These are phyloP conservation scores for Empidonax alnorum DNA, from an alignment of 2,113 vertebrate species.

Conservation along the genomic window DNA sequence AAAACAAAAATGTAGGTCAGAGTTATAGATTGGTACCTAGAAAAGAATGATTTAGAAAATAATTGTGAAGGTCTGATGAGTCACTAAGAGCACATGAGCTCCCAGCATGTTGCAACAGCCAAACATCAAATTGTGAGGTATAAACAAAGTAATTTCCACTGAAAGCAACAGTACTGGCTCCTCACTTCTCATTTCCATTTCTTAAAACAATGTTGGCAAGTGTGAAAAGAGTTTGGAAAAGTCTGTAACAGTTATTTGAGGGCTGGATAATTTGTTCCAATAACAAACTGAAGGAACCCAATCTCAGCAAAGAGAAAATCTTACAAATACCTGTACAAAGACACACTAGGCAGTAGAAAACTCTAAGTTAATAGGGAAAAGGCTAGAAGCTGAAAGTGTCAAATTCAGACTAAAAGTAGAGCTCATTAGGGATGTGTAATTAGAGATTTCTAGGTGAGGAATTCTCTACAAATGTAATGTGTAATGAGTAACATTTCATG, in stretches of 20 bases:
- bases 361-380: not conserved
- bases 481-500: not conserved
- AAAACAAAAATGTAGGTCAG: not conserved
- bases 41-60: not conserved
- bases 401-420: not conserved
- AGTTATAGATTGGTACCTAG: not conserved
- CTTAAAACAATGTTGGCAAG: not conserved
- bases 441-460: not conserved
- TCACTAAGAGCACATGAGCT: not conserved
- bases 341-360: not conserved
- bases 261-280: not conserved
- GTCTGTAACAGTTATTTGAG: not conserved
- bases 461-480: not conserved
- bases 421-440: not conserved
- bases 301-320: not conserved
- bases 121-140: not conserved
- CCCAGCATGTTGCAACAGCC: not conserved
- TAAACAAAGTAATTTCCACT: not conserved
- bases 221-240: not conserved
- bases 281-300: not conserved
- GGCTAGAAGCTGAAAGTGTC: not conserved
- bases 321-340: not conserved
- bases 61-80: not conserved
- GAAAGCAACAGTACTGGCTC: not conserved
- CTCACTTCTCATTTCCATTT: not conserved